phyloP scores from a whole-genome alignment of 2,797 vertebrate genomes.

The Sylvia borin region DNA sequence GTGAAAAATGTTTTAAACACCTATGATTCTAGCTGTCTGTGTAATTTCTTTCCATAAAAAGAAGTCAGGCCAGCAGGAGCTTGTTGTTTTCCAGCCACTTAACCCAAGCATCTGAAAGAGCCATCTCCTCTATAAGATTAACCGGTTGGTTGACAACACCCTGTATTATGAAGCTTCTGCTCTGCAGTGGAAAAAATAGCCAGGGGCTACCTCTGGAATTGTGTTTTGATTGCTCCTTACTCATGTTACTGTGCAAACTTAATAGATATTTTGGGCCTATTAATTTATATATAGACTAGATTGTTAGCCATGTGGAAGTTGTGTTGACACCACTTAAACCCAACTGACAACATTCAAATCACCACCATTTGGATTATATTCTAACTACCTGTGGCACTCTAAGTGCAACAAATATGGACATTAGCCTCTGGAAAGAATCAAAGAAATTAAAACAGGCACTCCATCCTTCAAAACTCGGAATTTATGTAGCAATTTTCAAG shows the following conservation, averaged over 20 bases:
- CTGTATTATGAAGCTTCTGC: not conserved
- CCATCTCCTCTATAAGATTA: not conserved
- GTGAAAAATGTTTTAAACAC: not conserved
- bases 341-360: conserved; percentile 7
- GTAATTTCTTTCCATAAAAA: not conserved
- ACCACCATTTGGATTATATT: not conserved
- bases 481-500: conserved; percentile 22
- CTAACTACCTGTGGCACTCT: not conserved
- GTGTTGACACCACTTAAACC: conserved; percentile 12
- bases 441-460: not conserved
- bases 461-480: not conserved
- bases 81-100: not conserved
- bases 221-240: not conserved
- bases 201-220: not conserved
- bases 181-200: not conserved
- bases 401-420: not conserved
- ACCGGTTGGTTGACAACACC: not conserved
- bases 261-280: not conserved
- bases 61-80: not conserved
- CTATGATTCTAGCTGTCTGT: not conserved
- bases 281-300: conserved; percentile 13
- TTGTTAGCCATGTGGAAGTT: not conserved
- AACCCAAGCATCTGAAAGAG: not conserved
- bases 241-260: not conserved
- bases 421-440: not conserved